Evolutionary conservation across 2,888 invertebrate species (phyloP).

Genomic region (Euzophera pinguis): DNA sequence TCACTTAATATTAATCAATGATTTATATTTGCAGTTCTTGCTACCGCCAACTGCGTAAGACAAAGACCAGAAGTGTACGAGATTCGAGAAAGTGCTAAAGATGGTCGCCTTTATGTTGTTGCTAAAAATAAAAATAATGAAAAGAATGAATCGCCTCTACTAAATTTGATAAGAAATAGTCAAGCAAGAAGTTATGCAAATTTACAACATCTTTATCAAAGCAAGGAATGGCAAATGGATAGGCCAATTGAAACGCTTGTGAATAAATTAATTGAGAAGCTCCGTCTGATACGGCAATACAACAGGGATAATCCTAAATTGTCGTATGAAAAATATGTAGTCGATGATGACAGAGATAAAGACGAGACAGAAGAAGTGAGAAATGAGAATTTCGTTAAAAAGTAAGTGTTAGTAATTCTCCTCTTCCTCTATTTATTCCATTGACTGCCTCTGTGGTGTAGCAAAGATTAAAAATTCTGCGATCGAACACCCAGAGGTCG

Average conservation of each 20-base stretch:
- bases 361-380: not conserved
- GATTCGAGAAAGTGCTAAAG: constrained; percentile 18
- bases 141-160: not conserved
- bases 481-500: too few species aligned
- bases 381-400: not conserved
- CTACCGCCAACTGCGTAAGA: not conserved
- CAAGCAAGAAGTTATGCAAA: not conserved
- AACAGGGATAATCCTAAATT: not conserved
- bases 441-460: too few species aligned
- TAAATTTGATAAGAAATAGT: not conserved
- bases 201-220: not conserved
- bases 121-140: not conserved
- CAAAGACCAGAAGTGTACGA: constrained; percentile 17
- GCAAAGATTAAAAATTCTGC: too few species aligned
- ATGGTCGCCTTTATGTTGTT: not conserved
- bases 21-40: not conserved
- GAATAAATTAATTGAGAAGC: not conserved
- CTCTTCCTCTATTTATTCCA: too few species aligned
- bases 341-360: not conserved
- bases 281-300: not conserved
- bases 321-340: not conserved
- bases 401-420: too few species aligned
- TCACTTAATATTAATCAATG: not conserved
- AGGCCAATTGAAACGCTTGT: not conserved
- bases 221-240: not conserved